Evolutionary conservation across 2,888 invertebrate species (phyloP), one percentile per base, ranked within the genome.

Genomic region (Chaitophorus viminalis): DNA sequence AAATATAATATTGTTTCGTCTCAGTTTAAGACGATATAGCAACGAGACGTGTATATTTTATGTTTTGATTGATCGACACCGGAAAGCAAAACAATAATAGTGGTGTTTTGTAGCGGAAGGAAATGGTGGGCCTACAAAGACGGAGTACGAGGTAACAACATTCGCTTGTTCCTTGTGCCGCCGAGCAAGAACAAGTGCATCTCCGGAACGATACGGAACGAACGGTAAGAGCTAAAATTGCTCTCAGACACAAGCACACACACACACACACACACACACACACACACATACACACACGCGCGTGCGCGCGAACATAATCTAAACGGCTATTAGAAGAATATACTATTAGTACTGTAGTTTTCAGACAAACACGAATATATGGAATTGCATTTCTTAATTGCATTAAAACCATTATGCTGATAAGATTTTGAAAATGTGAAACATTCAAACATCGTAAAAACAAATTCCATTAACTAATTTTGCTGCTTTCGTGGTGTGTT

Each of bases 321-420:
- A n/a, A n/a, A 77, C 77, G 31, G 54, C 77, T 54, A 31, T 33
- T 21, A 54, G 78, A 78, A 78, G 54, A 54, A 78, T 60, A 77
- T 60, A 78, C 31, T 78, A 78, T 31, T 77, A n/a, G 46, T 60
- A 33, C 31, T 33, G 33, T 33, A 78, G 79, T 79, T 65, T 36
- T 25, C 79, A 39, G 36, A 79, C 65, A 79, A 29, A 65, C 65
- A 29, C 65, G 79, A 79, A 68, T 79, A 46, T 81, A 78, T 81
- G 68, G 29, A 81, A 81, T 68, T 68, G 68, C 68, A 68, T 81
- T 81, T 81, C 39, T 78, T 81, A 81, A 82, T 82, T 82, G 54
- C 82, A 72, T 72, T 74, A 82, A 82, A 54, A 52, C 82, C 82
- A 82, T 82, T 82, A 72, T 36, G 82, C 72, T 82, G 82, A 82